Base-by-base conservation (phyloP, 2,888 invertebrate genomes). In the Quadriops clusia region DNA sequence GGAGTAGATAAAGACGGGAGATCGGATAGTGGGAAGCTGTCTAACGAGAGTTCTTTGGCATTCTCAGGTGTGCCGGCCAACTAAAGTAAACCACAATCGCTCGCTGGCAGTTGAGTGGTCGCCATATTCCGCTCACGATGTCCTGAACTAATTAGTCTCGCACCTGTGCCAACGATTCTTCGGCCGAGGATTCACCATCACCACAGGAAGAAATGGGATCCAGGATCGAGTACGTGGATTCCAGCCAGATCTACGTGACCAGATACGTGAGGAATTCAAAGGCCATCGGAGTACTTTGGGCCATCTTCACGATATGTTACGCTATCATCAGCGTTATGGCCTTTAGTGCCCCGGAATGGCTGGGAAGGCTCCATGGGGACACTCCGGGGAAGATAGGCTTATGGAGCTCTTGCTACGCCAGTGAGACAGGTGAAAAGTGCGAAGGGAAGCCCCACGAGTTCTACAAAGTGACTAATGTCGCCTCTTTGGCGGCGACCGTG, bases 251-350 rank as follows among this genome's bases (percentile, higher is more conserved):
- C 59, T 85, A 87, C 65, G 86, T 86, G 41, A 84, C 87, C 37
- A 86, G 84, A 64, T 89, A 89, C 58, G 84, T 86, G 44, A 74
- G 87, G 47, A 87, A 89, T 67, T 86, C 86, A 44, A 87, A 86
- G 67, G 94, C 94, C 28, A 89, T 97, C 41, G 93, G 91, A 29
- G 93, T 95, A 37, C 71, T 95, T 45, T 97, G 97, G 97, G 94
- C 86, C 39, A 86, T 97, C 55, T 94, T 97, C 64, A 89, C 91
- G 44, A 85, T 95, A 56, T 94, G 94, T 64, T 94, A 90, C 61
- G 89, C 90, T 41, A 91, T 97, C 53, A 90, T 98, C 53, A 82
- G 84, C 50, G 87, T 94, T 15, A 90, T 97, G 17, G 86, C 91
- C 3, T 93, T 97, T 60, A 80, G 95, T 34, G 94, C 94, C 39